Conservation (phyloP, 2,113 vertebrate genomes). For the Seriola quinqueradiata region DNA sequence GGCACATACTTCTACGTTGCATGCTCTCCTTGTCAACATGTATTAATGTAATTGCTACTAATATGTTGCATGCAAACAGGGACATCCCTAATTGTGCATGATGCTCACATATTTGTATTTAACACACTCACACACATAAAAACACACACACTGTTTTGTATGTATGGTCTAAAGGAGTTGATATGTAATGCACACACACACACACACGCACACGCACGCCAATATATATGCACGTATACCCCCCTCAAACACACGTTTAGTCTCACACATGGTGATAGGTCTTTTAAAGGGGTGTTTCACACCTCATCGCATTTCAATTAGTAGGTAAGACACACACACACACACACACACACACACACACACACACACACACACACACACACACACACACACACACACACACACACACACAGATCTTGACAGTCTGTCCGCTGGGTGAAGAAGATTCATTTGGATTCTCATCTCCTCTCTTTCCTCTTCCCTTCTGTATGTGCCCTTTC, state of each 20-base stretch:
- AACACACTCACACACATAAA: conserved; percentile 7
- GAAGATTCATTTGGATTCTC: conserved; percentile 84
- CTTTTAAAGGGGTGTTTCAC: conserved; percentile 83
- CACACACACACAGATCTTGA: conserved; percentile 51
- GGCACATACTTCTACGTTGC: conserved; percentile 6
- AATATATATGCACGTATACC: conserved; percentile 27
- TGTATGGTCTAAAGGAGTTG: conserved; percentile 56
- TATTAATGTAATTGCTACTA: conserved; percentile 18
- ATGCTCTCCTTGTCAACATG: conserved; percentile 1
- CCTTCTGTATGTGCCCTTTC: conserved; percentile 71
- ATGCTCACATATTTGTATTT: conserved; percentile 16
- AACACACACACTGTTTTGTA: conserved; percentile 35
- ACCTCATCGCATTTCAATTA: conserved; percentile 85
- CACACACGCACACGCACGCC: conserved; percentile 19
- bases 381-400: conserved; percentile 44
- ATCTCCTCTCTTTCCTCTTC: conserved; percentile 73
- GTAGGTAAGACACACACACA: conserved; percentile 70
- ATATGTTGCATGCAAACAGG: conserved; percentile 51
- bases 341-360: conserved; percentile 28
- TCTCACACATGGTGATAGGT: conserved; percentile 75
- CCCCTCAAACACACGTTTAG: conserved; percentile 61
- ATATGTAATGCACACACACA: conserved; percentile 60
- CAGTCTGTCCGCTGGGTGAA: conserved; percentile 78
- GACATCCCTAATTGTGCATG: conserved; percentile 3
- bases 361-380: conserved; percentile 32